Evolutionary conservation across 2,113 vertebrate genomes (phyloP).

Genomic region (Tinamus guttatus): DNA sequence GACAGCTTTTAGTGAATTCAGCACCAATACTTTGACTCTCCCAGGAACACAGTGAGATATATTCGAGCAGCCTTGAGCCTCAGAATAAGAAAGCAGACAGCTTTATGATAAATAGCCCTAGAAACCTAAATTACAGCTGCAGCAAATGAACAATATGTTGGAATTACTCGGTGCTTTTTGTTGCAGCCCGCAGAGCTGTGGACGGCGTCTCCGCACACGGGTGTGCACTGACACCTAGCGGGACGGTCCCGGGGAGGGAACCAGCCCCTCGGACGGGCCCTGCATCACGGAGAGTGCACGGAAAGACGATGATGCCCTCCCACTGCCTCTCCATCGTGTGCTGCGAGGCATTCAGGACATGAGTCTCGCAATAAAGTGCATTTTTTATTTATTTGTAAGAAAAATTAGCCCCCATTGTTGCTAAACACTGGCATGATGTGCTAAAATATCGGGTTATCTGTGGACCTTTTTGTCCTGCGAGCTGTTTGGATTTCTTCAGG

Average conservation of each 20-base stretch:
- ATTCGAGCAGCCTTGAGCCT: constrained; percentile 68
- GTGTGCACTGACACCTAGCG: constrained; percentile 69
- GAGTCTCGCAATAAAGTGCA: background rate
- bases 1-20: constrained; percentile 69
- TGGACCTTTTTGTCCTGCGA: background rate
- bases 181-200: background rate
- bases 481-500: background rate
- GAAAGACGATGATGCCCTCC: background rate
- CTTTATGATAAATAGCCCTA: constrained; percentile 68
- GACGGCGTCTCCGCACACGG: background rate
- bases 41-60: constrained; percentile 35
- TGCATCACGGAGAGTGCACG: background rate
- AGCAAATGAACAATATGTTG: constrained; percentile 51
- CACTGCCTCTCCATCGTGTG: too few relatives aligned
- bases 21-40: constrained; percentile 44
- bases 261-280: too few relatives aligned
- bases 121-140: constrained; percentile 72
- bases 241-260: background rate
- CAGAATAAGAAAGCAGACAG: constrained; percentile 54
- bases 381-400: background rate
- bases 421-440: rapidly evolving
- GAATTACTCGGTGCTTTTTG: constrained; percentile 4
- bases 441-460: background rate
- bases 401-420: background rate
- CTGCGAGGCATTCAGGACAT: background rate